Percentiles rank a stretch among this genome's conserved stretches.
phyloP scores from a whole-genome alignment of 2,888 invertebrate genomes.

The Athetis lepigone region DNA sequence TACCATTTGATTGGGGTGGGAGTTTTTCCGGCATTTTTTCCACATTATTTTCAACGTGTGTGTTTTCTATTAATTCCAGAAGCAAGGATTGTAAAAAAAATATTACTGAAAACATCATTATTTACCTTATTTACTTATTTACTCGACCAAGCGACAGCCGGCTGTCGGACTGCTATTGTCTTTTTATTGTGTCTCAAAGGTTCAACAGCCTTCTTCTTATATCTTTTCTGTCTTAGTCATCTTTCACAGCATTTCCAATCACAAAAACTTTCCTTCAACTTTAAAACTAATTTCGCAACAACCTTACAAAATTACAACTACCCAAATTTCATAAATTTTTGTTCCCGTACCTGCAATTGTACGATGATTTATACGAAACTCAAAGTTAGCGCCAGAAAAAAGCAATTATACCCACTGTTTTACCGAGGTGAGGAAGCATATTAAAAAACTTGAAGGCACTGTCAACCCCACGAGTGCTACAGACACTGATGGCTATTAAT shows the following conservation, averaged over 20 bases:
- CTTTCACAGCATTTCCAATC: background rate
- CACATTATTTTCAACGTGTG: no score
- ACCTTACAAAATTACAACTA: slow-evolving; percentile 12
- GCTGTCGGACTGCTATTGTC: no score
- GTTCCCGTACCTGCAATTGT: slow-evolving; percentile 52
- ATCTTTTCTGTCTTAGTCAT: no score
- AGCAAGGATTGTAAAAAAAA: background rate
- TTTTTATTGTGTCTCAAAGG: no score
- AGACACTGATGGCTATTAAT: slow-evolving; percentile 91
- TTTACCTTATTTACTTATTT: no score
- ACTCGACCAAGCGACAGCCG: no score
- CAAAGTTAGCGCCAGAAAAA: slow-evolving; percentile 82
- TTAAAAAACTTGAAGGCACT: slow-evolving; percentile 89
- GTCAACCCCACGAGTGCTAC: slow-evolving; percentile 86
- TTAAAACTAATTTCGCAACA: background rate
- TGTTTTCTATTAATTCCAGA: no score
- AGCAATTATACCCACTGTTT: slow-evolving; percentile 88
- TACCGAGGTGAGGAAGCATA: slow-evolving; percentile 89
- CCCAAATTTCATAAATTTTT: slow-evolving; percentile 14
- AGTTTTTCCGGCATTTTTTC: background rate
- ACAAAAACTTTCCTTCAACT: background rate
- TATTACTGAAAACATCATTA: no score
- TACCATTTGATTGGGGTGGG: slow-evolving; percentile 4
- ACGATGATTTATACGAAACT: slow-evolving; percentile 71
- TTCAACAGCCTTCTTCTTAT: no score